Conservation (phyloP, 2,797 vertebrate species). For the Mormyrus hasselquistii region DNA sequence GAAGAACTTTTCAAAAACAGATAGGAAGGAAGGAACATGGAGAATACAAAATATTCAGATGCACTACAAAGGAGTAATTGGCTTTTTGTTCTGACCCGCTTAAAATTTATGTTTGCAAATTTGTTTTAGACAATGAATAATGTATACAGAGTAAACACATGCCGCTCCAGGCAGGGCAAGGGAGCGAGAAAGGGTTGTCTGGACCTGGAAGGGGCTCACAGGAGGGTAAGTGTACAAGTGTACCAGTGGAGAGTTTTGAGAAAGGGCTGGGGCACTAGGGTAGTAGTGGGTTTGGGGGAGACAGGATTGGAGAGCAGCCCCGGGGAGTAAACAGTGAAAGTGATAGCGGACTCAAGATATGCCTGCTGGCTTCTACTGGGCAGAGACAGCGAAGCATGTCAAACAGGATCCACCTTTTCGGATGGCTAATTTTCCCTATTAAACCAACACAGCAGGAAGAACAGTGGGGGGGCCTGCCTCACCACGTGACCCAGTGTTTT, state of each 20-base stretch:
- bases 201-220: neutral
- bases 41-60: constrained; percentile 6
- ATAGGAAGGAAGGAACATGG: neutral
- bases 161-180: constrained; percentile 1
- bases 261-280: neutral
- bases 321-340: neutral
- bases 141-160: constrained; percentile 6
- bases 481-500: neutral
- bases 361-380: constrained; percentile 19
- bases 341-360: neutral
- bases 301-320: constrained; percentile 25
- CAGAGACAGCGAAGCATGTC: constrained; percentile 79
- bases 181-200: neutral
- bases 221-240: neutral
- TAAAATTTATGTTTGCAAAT: constrained; percentile 24
- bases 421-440: constrained; percentile 96
- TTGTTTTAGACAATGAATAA: constrained; percentile 17
- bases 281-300: constrained; percentile 3
- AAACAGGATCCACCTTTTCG: constrained; percentile 95
- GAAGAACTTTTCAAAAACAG: neutral
- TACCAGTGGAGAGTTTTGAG: neutral
- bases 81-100: constrained; percentile 6
- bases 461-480: constrained; percentile 63
- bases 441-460: constrained; percentile 87
- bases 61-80: constrained; percentile 11